Evolutionary conservation across 2,888 invertebrate species (phyloP).

Genomic region (Dynastes grantii): DNA sequence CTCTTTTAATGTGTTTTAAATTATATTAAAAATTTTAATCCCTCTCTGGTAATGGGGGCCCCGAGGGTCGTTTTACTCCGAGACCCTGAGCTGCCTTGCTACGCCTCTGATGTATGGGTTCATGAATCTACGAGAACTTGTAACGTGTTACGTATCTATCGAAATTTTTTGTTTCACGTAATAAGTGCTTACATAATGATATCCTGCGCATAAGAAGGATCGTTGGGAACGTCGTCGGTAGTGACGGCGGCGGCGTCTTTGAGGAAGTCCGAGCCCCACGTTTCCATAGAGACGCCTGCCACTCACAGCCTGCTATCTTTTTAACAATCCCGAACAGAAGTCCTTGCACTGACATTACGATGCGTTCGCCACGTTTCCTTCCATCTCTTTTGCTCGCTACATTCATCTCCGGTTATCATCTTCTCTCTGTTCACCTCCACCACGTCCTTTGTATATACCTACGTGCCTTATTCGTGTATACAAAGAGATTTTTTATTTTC

Average conservation of each 20-base stretch:
- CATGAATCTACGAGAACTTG: too few relatives aligned
- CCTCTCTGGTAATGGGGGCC: too few relatives aligned
- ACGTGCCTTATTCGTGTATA: constrained; percentile 29
- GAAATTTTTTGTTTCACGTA: constrained; percentile 51
- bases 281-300: constrained; percentile 60
- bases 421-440: constrained; percentile 35
- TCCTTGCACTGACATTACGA: constrained; percentile 55
- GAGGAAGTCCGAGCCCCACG: constrained; percentile 60
- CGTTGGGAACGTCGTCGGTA: constrained; percentile 54
- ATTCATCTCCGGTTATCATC: constrained; percentile 35
- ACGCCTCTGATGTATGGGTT: too few relatives aligned
- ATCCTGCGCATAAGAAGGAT: constrained; percentile 59
- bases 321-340: constrained; percentile 57
- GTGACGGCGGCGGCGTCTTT: constrained; percentile 56
- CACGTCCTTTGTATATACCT: constrained; percentile 35
- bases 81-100: too few relatives aligned
- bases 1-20: too few relatives aligned
- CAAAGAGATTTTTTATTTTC: constrained; percentile 49
- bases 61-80: too few relatives aligned
- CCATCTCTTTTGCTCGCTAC: constrained; percentile 33
- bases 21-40: too few relatives aligned
- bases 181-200: constrained; percentile 62
- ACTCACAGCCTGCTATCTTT: constrained; percentile 60
- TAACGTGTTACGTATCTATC: neutral
- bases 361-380: constrained; percentile 50